Evolutionary conservation across 2,113 vertebrate species (phyloP).

Genomic region (Sinocyclocheilus rhinocerous): DNA sequence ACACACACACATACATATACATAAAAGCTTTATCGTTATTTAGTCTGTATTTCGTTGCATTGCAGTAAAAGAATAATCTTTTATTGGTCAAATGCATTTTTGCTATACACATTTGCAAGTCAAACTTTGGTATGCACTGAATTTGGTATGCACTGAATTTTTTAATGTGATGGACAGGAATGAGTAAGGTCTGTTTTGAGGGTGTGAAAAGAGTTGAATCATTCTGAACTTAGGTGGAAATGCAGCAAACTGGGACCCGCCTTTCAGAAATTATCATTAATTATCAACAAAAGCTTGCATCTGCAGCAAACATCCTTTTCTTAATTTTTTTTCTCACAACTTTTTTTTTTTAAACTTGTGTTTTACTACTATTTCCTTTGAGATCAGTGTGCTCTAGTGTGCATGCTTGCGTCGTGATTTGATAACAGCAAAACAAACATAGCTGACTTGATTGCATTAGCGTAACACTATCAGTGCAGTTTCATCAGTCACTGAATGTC

Average conservation of each 20-base stretch:
- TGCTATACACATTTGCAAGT: too few species aligned
- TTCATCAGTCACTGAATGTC: background rate
- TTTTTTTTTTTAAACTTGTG: too few species aligned
- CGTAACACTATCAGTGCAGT: background rate
- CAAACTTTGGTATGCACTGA: too few species aligned
- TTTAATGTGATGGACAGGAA: background rate
- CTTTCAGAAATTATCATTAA: background rate
- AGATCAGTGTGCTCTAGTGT: too few species aligned
- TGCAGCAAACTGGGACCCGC: background rate
- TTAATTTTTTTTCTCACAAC: background rate
- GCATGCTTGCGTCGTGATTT: background rate
- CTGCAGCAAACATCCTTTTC: background rate
- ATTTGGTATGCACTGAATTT: background rate
- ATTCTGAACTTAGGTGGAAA: background rate
- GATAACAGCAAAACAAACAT: background rate
- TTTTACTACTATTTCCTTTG: background rate
- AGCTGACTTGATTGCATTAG: conserved; percentile 30
- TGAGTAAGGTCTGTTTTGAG: background rate
- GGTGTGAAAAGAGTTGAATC: background rate
- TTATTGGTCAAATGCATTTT: too few species aligned
- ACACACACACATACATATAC: too few species aligned
- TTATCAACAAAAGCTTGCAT: background rate
- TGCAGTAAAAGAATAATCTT: too few species aligned
- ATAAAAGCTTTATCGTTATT: too few species aligned
- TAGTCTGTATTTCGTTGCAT: too few species aligned